Evolutionary conservation across 2,113 vertebrate species (phyloP).

Genomic region (Phycodurus eques): DNA sequence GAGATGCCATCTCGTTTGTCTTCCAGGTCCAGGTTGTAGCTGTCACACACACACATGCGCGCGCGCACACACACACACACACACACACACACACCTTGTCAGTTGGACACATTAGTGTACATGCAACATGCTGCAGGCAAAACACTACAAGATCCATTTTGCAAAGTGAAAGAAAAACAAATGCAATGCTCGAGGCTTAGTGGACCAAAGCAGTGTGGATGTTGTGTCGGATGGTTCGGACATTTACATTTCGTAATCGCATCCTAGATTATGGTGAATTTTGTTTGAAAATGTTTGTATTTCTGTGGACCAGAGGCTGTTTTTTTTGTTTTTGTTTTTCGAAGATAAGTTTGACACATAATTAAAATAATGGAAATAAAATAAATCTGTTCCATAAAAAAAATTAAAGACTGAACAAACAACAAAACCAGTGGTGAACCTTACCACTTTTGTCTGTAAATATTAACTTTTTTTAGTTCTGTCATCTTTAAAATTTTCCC

Average conservation of each 20-base stretch:
- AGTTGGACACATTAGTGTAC: slow-evolving; percentile 5
- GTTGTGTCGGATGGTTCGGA: not conserved
- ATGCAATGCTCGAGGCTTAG: not conserved
- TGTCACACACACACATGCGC: slow-evolving; percentile 47
- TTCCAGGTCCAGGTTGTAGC: slow-evolving; percentile 77
- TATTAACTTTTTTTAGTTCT: not conserved
- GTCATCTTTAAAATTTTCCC: not conserved
- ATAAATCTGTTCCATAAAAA: too few relatives aligned
- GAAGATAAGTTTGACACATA: too few relatives aligned
- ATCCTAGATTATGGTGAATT: not conserved
- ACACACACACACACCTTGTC: slow-evolving; percentile 27
- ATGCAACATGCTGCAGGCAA: slow-evolving; percentile 11
- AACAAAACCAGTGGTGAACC: too few relatives aligned
- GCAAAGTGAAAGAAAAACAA: slow-evolving; percentile 16
- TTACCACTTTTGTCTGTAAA: too few relatives aligned
- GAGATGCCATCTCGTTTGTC: slow-evolving; percentile 72
- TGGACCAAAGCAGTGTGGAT: not conserved
- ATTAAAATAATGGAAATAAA: too few relatives aligned
- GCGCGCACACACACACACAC: slow-evolving; percentile 22
- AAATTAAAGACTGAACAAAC: not conserved
- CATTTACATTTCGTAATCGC: not conserved
- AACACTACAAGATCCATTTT: slow-evolving; percentile 11
- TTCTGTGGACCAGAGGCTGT: too few relatives aligned
- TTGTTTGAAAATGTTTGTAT: not conserved
- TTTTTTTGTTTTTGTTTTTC: too few relatives aligned